Conservation (phyloP, 2,113 vertebrate genomes). For the Rutilus rutilus region DNA sequence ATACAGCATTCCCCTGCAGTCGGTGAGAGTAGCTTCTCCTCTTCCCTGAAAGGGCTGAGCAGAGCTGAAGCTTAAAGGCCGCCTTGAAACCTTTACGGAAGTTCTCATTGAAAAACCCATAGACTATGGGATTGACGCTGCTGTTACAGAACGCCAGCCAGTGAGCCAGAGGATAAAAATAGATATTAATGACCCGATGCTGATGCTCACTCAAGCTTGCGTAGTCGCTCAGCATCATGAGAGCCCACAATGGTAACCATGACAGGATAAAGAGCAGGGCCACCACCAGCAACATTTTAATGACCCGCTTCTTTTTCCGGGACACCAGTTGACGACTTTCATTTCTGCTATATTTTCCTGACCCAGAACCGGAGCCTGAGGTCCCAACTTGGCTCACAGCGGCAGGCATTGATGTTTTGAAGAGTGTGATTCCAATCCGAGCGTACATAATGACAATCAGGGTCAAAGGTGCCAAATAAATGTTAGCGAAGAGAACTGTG, state of each 20-base stretch:
- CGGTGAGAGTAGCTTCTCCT: conserved; percentile 67
- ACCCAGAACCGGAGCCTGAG: conserved; percentile 1
- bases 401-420: conserved; percentile 63
- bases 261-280: conserved; percentile 88
- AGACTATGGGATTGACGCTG: conserved; percentile 91
- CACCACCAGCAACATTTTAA: conserved; percentile 87
- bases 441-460: conserved; percentile 87
- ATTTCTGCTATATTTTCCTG: conserved; percentile 56
- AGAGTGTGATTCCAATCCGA: conserved; percentile 82
- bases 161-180: conserved; percentile 88
- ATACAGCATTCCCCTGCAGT: conserved; percentile 68
- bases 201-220: conserved; percentile 77
- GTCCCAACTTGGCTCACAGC: conserved; percentile 48
- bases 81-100: conserved; percentile 86
- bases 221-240: conserved; percentile 93
- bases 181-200: conserved; percentile 84
- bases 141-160: conserved; percentile 94
- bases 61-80: conserved; percentile 82
- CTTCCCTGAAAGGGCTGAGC: conserved; percentile 61
- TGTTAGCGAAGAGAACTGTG: conserved; percentile 87
- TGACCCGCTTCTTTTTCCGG: conserved; percentile 82
- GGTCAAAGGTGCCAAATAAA: conserved; percentile 87
- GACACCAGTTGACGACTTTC: conserved; percentile 70
- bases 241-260: conserved; percentile 92
- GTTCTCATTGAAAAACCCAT: conserved; percentile 91